Evolutionary conservation across 2,797 vertebrate genomes (phyloP), one percentile per base, ranked within the genome.

Genomic region (Cossypha dichroa): DNA sequence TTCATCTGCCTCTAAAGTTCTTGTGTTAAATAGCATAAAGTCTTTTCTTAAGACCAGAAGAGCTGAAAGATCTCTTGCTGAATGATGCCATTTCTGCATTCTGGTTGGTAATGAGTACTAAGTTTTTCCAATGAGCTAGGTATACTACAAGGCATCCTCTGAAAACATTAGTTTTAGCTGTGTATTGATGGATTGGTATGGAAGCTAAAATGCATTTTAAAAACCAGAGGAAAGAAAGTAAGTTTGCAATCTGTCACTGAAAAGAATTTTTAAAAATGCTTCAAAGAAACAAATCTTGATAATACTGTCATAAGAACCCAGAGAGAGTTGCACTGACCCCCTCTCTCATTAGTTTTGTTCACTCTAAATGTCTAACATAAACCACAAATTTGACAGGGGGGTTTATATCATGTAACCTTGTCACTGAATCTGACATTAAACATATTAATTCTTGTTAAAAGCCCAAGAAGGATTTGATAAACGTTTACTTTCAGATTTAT

Each of bases 211-310:
- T 4, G 9, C 19, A 56, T 63, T 52, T 36, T 41, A 84, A 69
- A 92, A 87, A 78, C 31, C 45, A 91, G 56, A 92, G n/a, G 20
- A 77, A 78, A 17, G 23, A 76, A 93, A 92, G n/a, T 21, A 79
- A 89, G 38, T 69, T 72, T 91, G 40, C 72, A 92, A 81, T 90
- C 72, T 93, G 68, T 51, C 45, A 63, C 41, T 75, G 81, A 72
- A 93, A 87, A 77, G 18, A 1, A 5, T 58, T 79, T 67, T 38
- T 0, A 49, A 81, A 82, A 83, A 72, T 41, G 38, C 5, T 91
- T 93, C 85, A 73, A 95, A 72, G 54, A 85, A 90, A 93, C 31
- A 78, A 56, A 74, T 91, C 58, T 83, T 90, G 29, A 17, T 75
- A 89, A 77, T 54, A 75, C 51, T 59, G 28, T 68, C 89, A 91